Conservation (phyloP, 1,140 invertebrate genomes). For the Paracyclopina nana region DNA sequence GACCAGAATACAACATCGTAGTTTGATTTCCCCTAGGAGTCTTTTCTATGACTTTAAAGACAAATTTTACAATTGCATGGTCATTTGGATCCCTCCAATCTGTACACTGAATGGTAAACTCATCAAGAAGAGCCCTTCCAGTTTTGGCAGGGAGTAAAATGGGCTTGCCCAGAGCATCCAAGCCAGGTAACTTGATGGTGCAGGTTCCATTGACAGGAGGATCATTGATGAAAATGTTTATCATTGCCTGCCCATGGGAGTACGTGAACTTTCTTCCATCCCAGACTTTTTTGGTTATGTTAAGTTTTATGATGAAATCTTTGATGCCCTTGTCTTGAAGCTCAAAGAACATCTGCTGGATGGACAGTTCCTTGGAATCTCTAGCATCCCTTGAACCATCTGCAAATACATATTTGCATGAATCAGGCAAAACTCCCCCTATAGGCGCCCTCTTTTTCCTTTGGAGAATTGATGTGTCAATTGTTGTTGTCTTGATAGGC, state of each 20-base stretch:
- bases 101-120: not conserved
- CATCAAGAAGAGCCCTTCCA: conserved; percentile 5
- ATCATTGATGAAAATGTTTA: conserved; percentile 8
- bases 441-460: too few relatives aligned
- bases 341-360: not conserved
- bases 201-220: conserved; percentile 5
- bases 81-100: conserved; percentile 7
- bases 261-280: not conserved
- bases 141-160: not conserved
- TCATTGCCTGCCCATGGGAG: not conserved
- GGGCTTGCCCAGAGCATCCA: not conserved
- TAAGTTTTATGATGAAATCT: not conserved
- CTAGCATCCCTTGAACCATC: not conserved
- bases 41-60: conserved; percentile 11
- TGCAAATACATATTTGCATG: too few relatives aligned
- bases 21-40: conserved; percentile 5
- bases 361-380: not conserved
- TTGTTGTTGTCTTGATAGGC: too few relatives aligned
- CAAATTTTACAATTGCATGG: conserved; percentile 6
- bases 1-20: conserved; percentile 7
- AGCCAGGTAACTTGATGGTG: not conserved
- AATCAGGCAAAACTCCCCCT: too few relatives aligned
- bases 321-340: conserved; percentile 3
- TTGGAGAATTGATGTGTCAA: too few relatives aligned
- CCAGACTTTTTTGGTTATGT: conserved; percentile 1